A percentile compares a stretch with the other conserved stretches of the same genome.
Conservation (phyloP, 2,113 vertebrate genomes). For the Prionailurus bengalensis region DNA sequence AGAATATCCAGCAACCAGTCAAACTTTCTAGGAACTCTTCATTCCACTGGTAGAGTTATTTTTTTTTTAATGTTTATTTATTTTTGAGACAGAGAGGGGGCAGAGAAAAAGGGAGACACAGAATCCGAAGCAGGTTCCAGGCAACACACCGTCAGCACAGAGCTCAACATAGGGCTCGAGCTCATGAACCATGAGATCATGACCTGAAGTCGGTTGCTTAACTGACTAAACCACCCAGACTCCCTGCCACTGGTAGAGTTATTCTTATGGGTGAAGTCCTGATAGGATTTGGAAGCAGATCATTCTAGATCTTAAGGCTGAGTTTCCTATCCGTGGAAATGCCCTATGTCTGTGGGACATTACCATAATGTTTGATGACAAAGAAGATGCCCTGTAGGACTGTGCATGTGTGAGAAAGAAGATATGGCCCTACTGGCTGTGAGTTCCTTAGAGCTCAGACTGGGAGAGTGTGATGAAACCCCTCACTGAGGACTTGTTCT, state of each 20-base stretch:
- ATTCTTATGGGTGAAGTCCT: not conserved
- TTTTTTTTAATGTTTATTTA: too few species aligned
- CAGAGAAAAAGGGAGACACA: too few species aligned
- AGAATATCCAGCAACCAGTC: conserved; percentile 96
- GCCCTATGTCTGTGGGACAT: conserved; percentile 95
- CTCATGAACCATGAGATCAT: too few species aligned
- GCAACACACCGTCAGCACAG: too few species aligned
- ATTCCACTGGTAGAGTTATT: conserved; percentile 91
- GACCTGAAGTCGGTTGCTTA: too few species aligned
- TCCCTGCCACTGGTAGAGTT: conserved; percentile 87
- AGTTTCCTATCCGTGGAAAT: conserved; percentile 95
- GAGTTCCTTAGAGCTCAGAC: conserved; percentile 92
- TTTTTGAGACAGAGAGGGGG: too few species aligned
- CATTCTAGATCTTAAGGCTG: not conserved
- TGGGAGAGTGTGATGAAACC: conserved; percentile 94
- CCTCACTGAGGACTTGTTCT: conserved; percentile 90
- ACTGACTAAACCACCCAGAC: too few species aligned
- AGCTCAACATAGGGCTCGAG: too few species aligned
- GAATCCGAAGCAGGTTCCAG: too few species aligned
- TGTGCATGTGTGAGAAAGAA: conserved; percentile 91
- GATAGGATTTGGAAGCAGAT: not conserved
- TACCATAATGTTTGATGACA: conserved; percentile 95
- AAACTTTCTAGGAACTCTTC: conserved; percentile 96
- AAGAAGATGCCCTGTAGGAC: conserved; percentile 91
- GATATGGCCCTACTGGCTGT: conserved; percentile 91